phyloP scores from a whole-genome alignment of 2,113 vertebrate genomes.

The Ageneiosus marmoratus region DNA sequence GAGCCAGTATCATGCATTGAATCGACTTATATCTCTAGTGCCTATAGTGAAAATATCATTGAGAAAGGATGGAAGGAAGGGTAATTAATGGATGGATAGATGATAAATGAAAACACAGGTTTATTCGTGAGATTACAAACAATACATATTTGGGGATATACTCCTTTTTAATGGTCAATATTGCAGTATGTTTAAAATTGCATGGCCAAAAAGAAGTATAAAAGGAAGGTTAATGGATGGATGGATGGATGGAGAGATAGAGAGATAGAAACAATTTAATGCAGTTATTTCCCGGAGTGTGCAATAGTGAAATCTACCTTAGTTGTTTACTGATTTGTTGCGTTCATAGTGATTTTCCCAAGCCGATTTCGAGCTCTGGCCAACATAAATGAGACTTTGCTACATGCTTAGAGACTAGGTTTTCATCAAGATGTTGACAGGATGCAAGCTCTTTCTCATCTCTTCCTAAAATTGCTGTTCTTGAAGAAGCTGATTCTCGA shows the following conservation, averaged over 20 bases:
- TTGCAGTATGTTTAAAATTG: too few relatives aligned
- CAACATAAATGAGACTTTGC: slow-evolving; percentile 16
- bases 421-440: slow-evolving; percentile 34
- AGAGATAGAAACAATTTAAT: not conserved
- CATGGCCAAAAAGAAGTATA: too few relatives aligned
- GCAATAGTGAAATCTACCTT: not conserved
- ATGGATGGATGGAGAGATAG: not conserved
- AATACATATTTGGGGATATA: not conserved
- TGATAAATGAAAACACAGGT: not conserved
- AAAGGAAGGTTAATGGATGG: not conserved
- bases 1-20: too few relatives aligned
- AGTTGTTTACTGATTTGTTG: not conserved
- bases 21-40: not conserved
- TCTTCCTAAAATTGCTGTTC: slow-evolving; percentile 45
- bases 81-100: not conserved
- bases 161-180: too few relatives aligned
- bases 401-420: slow-evolving; percentile 22
- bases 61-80: not conserved
- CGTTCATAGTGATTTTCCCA: slow-evolving; percentile 17
- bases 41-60: not conserved
- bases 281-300: not conserved
- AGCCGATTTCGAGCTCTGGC: slow-evolving; percentile 2
- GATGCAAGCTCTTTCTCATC: slow-evolving; percentile 31
- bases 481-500: slow-evolving; percentile 31
- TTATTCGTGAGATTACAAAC: not conserved